Evolutionary conservation across 2,797 vertebrate species (phyloP), one percentile per base, ranked within the genome.

Genomic region (Bufotes viridis): DNA sequence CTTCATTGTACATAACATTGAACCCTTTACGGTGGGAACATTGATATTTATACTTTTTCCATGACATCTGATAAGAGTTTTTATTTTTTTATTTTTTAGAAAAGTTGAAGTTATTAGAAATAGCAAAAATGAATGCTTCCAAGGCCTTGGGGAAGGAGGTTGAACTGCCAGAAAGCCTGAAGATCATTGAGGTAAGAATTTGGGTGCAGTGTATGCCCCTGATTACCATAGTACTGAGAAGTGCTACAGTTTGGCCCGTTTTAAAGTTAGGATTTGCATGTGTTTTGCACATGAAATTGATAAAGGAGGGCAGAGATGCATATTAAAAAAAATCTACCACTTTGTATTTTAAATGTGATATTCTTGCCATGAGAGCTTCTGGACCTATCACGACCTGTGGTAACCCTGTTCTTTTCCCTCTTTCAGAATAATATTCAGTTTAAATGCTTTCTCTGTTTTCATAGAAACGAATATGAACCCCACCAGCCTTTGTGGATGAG

Each of bases 391-490:
- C 61, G n/a, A 26, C 20, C 67, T 65, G 8, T 65, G 63, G 63
- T 65, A 65, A 65, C 67, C 24, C n/a, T 69, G 24, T 69, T 69
- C 26, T 26, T 29, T 69, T 69, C n/a, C 24, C 24, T 26, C 12
- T 29, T 29, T 69, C 67, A 69, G 6, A 69, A 15, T n/a, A 29
- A 14, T 69, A n/a, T 67, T 67, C 67, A 15, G 67, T 69, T 69
- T 29, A 29, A 69, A 93, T 97, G 91, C 96, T 97, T 94, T 96
- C 96, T 96, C 96, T 99, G 96, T 98, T 95, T 97, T 87, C 97
- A 96, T 97, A 99, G 98, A 99, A 97, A 95, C 97, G 97, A 98
- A 96, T 87, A 51, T 97, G 96, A 95, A 97, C 42, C 42, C 42
- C 95, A 96, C 94, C 96, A 96, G 95, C 96, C 96, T 96, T 92